Percentiles rank a stretch among this genome's conserved stretches.
phyloP scores from a whole-genome alignment of 2,113 vertebrate species.

The Oreochromis spilurus region DNA sequence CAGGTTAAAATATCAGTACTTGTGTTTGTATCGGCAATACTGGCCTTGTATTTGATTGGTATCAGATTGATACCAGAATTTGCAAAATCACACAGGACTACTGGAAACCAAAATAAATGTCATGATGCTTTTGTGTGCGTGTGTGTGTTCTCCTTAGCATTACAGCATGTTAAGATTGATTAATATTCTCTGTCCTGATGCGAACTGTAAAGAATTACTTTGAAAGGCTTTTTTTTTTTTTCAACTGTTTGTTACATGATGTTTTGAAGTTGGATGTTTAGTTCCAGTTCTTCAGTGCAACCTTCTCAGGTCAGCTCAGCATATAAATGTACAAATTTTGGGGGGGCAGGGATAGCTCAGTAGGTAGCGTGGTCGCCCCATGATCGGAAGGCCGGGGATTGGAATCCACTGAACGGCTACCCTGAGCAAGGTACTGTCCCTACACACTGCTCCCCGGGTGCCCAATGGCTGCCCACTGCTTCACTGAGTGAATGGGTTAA shows the following conservation, averaged over 20 bases:
- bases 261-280: background rate
- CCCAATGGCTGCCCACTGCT: too few species aligned
- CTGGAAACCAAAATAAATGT: background rate
- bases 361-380: too few species aligned
- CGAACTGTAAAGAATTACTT: background rate
- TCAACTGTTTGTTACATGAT: background rate
- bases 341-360: too few species aligned
- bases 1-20: background rate
- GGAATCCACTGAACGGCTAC: too few species aligned
- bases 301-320: background rate
- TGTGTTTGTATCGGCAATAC: background rate
- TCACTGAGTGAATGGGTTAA: too few species aligned
- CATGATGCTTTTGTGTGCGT: background rate
- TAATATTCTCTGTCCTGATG: background rate
- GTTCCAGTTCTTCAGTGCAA: background rate
- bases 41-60: background rate
- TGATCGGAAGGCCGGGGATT: too few species aligned
- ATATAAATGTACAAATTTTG: background rate
- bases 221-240: background rate
- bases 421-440: too few species aligned
- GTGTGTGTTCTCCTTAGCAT: background rate
- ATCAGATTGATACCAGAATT: background rate
- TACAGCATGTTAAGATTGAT: background rate
- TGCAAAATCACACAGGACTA: background rate
- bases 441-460: too few species aligned